Conservation (phyloP, 2,888 invertebrate genomes). For the Sinhomidia bicolor region DNA sequence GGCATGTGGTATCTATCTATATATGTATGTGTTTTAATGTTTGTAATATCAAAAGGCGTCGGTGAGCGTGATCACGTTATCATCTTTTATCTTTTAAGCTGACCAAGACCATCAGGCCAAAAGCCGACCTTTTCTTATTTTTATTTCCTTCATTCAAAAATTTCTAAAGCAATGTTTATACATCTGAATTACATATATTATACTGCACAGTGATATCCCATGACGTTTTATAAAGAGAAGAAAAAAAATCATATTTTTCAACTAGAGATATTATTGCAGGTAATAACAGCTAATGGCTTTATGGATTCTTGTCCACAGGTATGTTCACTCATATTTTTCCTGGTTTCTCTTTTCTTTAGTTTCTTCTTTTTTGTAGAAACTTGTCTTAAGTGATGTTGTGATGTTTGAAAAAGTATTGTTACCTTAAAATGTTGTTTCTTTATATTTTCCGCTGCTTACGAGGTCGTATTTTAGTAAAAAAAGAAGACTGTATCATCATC, state of each 20-base stretch:
- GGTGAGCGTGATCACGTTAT: conserved; percentile 49
- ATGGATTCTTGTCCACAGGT: conserved; percentile 42
- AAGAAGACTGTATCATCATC: neutral
- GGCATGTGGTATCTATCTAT: conserved; percentile 57
- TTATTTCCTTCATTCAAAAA: conserved; percentile 17
- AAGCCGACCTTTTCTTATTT: conserved; percentile 32
- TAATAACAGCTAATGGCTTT: conserved; percentile 72
- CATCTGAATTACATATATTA: conserved; percentile 51
- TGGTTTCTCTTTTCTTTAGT: neutral
- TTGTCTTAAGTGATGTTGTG: conserved; percentile 3
- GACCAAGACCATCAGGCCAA: conserved; percentile 33
- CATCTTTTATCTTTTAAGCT: neutral
- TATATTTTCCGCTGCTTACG: neutral
- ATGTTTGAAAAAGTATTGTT: conserved; percentile 13
- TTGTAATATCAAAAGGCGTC: conserved; percentile 30
- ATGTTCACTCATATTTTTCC: conserved; percentile 23
- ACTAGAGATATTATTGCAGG: conserved; percentile 59
- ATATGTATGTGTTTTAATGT: conserved; percentile 38
- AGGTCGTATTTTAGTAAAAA: neutral
- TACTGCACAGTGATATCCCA: conserved; percentile 23
- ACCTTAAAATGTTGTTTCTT: neutral
- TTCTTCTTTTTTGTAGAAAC: neutral
- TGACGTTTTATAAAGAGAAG: conserved; percentile 17
- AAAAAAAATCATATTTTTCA: conserved; percentile 54
- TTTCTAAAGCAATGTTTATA: conserved; percentile 58